Evolutionary conservation across 2,797 vertebrate genomes (phyloP).

Genomic region (Menidia menidia): DNA sequence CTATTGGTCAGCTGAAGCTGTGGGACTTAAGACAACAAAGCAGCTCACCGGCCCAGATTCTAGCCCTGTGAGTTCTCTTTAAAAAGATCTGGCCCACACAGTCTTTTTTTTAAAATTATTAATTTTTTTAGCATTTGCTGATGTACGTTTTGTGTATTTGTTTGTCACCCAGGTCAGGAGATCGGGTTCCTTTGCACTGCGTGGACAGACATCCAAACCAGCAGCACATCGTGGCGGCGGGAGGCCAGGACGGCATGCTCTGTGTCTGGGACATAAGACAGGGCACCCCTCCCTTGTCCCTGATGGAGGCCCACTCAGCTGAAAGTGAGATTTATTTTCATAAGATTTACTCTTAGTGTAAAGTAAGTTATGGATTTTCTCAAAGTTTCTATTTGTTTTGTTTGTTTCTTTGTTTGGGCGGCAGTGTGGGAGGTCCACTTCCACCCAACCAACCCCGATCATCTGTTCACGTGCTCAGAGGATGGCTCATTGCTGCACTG

Average conservation of each 20-base stretch:
- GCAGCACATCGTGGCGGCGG: slow-evolving; percentile 95
- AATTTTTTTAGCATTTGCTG: background rate
- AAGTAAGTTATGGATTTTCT: background rate
- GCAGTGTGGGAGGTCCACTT: slow-evolving; percentile 99
- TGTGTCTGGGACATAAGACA: slow-evolving; percentile 97
- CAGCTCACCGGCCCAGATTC: slow-evolving; percentile 92
- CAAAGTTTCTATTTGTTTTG: background rate
- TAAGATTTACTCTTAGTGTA: background rate
- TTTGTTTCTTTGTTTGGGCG: too few relatives aligned
- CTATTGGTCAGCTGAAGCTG: slow-evolving; percentile 96
- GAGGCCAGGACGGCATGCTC: slow-evolving; percentile 96
- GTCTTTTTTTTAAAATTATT: background rate
- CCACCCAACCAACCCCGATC: slow-evolving; percentile 95
- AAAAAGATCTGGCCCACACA: background rate
- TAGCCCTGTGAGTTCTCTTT: slow-evolving; percentile 67
- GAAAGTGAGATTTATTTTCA: slow-evolving; percentile 87
- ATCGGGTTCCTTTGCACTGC: slow-evolving; percentile 93
- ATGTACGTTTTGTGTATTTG: background rate
- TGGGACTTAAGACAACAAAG: slow-evolving; percentile 95
- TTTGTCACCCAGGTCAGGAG: slow-evolving; percentile 83
- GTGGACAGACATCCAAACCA: slow-evolving; percentile 96
- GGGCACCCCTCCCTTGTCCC: slow-evolving; percentile 89
- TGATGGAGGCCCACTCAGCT: slow-evolving; percentile 94
- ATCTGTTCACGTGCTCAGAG: slow-evolving; percentile 97
- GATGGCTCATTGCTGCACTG: slow-evolving; percentile 97